phyloP scores from a whole-genome alignment of 2,113 vertebrate species.

The Solea senegalensis region DNA sequence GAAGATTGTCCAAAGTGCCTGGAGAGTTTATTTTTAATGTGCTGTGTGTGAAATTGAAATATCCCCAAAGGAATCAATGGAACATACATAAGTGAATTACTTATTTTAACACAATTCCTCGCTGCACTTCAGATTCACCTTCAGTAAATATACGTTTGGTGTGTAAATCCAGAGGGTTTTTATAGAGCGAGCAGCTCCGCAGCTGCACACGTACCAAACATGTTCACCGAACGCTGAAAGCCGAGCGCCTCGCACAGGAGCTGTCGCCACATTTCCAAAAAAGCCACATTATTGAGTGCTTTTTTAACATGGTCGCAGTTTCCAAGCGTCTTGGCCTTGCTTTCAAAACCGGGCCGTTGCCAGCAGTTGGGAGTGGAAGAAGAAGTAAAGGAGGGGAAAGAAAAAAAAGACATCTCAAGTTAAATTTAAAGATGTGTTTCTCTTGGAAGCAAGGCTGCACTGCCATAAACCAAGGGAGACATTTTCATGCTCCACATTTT shows the following conservation, averaged over 20 bases:
- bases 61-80: slow-evolving; percentile 35
- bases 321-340: slow-evolving; percentile 80
- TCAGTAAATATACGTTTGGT: slow-evolving; percentile 32
- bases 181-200: slow-evolving; percentile 34
- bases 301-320: slow-evolving; percentile 82
- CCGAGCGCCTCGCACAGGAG: slow-evolving; percentile 67
- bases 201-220: slow-evolving; percentile 60
- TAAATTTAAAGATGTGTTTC: slow-evolving; percentile 89
- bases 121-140: slow-evolving; percentile 31
- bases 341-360: slow-evolving; percentile 68
- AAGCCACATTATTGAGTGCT: slow-evolving; percentile 80
- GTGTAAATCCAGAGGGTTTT: slow-evolving; percentile 47
- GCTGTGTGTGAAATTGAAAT: slow-evolving; percentile 36
- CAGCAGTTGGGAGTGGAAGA: slow-evolving; percentile 78
- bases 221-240: slow-evolving; percentile 70
- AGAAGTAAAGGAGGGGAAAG: slow-evolving; percentile 13
- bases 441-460: slow-evolving; percentile 80
- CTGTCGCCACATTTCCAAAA: slow-evolving; percentile 76
- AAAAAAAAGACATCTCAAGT: slow-evolving; percentile 80
- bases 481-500: slow-evolving; percentile 89
- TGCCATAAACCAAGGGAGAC: slow-evolving; percentile 87
- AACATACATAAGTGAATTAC: slow-evolving; percentile 30
- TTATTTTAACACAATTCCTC: slow-evolving; percentile 28
- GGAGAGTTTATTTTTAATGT: slow-evolving; percentile 47
- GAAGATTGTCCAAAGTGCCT: slow-evolving; percentile 29